Base-by-base conservation (phyloP, 2,888 invertebrate species). In the Poecilobothrus nobilitatus region DNA sequence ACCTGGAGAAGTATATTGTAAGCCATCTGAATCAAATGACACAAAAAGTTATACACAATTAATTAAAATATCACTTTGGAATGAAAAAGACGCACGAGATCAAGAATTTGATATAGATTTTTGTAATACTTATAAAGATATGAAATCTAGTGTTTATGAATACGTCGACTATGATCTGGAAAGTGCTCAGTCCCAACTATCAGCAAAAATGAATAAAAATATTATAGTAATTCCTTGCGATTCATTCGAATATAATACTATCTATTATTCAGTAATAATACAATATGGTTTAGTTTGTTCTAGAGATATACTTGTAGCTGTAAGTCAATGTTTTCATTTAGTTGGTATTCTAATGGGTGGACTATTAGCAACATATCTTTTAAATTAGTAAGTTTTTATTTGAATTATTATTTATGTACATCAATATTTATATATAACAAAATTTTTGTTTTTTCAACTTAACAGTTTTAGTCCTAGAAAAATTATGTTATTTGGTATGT, bases 261-360 rank as follows among this genome's bases (percentile, higher is more conserved):
- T 77, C 65, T 81, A 76, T 70, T 78, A 78, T 21, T 82, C 82
- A 69, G 76, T 82, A 68, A 80, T 82, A 66, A 82, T 82, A 20
- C 81, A 84, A 76, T 84, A 80, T 70, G 81, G 83, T 76, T 75
- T 84, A 69, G 83, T 79, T 33, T 80, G 84, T 73, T 82, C 82
- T n/a, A 77, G 82, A 63, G 81, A 81, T 71, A 83, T 84, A 67
- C 75, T 83, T 21, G 81, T 83, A 53, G 81, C 83, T 53, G 80
- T 83, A 20, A 83, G 83, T 18, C 84, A 84, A 74, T 83, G 82
- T 76, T 83, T 82, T 75, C 84, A 84, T 75, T 74, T 84, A 53
- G 81, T 83, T 71, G 84, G 84, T 20, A 82, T 84, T 8, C 76
- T 84, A 9, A 78, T 80, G 3, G 84, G 84, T n/a, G 84, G 84